Evolutionary conservation across 2,113 vertebrate genomes (phyloP), one percentile per base, ranked within the genome.

Genomic region (Labrus mixtus): DNA sequence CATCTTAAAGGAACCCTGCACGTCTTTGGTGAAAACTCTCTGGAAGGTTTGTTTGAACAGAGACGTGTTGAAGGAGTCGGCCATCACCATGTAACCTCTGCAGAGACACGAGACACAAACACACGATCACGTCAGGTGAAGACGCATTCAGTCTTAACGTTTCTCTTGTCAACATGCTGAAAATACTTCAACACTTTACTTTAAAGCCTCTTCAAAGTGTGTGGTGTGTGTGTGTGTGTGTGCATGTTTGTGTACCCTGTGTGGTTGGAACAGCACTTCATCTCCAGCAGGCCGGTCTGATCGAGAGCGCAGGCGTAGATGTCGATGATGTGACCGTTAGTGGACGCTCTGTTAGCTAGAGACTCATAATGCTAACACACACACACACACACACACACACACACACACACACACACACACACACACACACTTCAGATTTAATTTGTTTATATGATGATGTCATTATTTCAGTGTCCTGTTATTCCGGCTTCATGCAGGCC

Each of bases 41-140:
- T 99, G 98, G 91, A 99, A 99, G 41, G 97, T 99, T 83, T 99
- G 98, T 83, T 98, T 99, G 90, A 99, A 99, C 79, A 99, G 94
- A 39, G 98, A 99, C 1, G 97, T 99, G 89, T 98, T 99, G 94
- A 99, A 99, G 83, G 97, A 98, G 75, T 99, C 98, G 3, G 97
- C 98, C 97, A 99, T 99, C 84, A 99, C 96, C 97, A 99, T 98
- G 92, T 98, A 98, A 19, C 98, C 98, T 59, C 98, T 99, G 73
- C 0, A 37, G 2, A 58, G n/a, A 45, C 45, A 45, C 13, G 19
- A 2, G 19, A 25, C 1, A 22, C 12, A 25, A 6, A n/a, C 22
- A 43, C 25, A 25, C 3, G 25, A 25, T 25, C 3, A 25, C 25
- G 25, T 25, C 3, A 25, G 25, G 25, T 25, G 25, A 25, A 25